Evolutionary conservation across 1,140 invertebrate species (phyloP).

Genomic region (Trichonephila inaurata): DNA sequence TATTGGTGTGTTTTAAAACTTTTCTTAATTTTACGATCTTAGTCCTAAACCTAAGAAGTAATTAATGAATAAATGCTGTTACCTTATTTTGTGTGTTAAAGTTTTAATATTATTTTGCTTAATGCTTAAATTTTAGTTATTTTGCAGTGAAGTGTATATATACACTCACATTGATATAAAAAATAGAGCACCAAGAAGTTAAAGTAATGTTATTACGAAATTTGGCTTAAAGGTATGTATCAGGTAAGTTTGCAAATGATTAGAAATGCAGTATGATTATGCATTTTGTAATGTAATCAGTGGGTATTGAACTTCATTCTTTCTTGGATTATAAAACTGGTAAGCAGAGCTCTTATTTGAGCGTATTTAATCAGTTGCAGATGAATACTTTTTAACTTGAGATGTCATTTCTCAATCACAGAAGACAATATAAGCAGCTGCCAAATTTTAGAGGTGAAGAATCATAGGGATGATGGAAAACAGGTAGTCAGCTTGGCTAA

Average conservation of each 20-base stretch:
- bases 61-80: too few relatives aligned
- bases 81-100: too few relatives aligned
- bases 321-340: background rate
- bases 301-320: background rate
- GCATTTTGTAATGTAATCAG: background rate
- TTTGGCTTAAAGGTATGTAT: background rate
- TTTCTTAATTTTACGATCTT: too few relatives aligned
- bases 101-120: too few relatives aligned
- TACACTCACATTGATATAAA: background rate
- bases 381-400: background rate
- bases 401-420: background rate
- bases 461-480: background rate
- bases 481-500: background rate
- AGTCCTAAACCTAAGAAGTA: too few relatives aligned
- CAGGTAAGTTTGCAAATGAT: background rate
- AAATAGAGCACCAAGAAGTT: background rate
- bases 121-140: too few relatives aligned
- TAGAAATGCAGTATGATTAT: background rate
- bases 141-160: too few relatives aligned
- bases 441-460: background rate
- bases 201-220: background rate
- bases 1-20: too few relatives aligned
- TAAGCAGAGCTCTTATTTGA: background rate
- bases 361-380: background rate
- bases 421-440: background rate